These are phyloP conservation scores for Hirudo medicinalis DNA, from an alignment of 1,140 invertebrate species.

Conservation along the genomic window DNA sequence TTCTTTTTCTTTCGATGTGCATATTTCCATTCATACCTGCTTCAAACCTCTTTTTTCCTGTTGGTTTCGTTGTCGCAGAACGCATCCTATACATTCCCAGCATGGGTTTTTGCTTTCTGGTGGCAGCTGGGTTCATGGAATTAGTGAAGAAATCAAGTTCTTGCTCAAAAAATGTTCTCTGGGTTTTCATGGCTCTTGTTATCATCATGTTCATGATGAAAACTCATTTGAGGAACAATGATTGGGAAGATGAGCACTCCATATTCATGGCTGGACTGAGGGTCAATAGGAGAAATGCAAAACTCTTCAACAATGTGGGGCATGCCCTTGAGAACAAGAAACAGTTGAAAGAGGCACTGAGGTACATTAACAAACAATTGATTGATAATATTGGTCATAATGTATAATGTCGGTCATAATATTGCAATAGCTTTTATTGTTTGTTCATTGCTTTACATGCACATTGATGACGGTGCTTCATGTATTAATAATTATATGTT, in stretches of 20 bases:
- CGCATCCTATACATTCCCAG: constrained; percentile 88
- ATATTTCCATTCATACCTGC: constrained; percentile 85
- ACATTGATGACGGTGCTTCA: no score
- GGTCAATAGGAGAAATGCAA: constrained; percentile 82
- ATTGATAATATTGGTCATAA: background rate
- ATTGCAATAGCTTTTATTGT: background rate
- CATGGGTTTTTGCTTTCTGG: constrained; percentile 87
- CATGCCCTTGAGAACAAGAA: constrained; percentile 78
- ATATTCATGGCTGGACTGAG: constrained; percentile 73
- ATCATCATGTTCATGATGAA: constrained; percentile 11
- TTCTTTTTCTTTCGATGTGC: constrained; percentile 62
- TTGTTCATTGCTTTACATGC: no score
- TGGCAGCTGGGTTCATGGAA: constrained; percentile 48
- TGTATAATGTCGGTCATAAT: background rate
- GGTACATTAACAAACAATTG: constrained; percentile 49
- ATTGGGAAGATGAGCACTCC: constrained; percentile 54
- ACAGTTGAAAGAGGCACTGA: constrained; percentile 66
- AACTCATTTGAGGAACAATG: constrained; percentile 16
- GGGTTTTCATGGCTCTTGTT: background rate
- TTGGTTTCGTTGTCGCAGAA: constrained; percentile 92
- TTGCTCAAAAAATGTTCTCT: constrained; percentile 1
- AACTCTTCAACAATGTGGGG: constrained; percentile 91
- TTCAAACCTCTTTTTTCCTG: constrained; percentile 89
- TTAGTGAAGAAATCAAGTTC: constrained; percentile 19
- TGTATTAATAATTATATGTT: no score